Percentiles rank a stretch among this genome's conserved stretches.
Evolutionary conservation across 2,797 vertebrate genomes (phyloP).

Genomic region (Sus cebifrons): DNA sequence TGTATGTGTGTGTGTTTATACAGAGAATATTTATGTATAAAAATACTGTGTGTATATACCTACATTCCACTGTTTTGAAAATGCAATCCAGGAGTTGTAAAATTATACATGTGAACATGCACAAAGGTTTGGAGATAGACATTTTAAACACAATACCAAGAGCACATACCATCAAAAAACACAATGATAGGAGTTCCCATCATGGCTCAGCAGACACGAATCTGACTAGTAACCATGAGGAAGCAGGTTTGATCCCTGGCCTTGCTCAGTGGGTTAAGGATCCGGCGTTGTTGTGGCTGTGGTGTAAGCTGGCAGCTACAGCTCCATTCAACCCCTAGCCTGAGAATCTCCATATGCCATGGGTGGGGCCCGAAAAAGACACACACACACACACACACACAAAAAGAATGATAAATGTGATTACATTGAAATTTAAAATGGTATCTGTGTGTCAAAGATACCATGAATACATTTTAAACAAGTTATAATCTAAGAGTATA

Average conservation of each 20-base stretch:
- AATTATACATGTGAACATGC: not conserved
- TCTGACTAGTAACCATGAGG: no score
- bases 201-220: no score
- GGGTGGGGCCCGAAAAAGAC: no score
- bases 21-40: not conserved
- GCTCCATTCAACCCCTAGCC: no score
- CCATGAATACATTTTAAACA: not conserved
- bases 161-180: not conserved
- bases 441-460: not conserved
- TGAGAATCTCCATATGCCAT: no score
- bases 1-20: no score
- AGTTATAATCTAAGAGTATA: not conserved
- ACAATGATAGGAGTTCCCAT: no score
- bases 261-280: no score
- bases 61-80: not conserved
- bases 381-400: no score
- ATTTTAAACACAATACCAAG: constrained; percentile 11
- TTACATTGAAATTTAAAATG: constrained; percentile 14
- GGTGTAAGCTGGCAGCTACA: no score
- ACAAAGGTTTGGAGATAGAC: not conserved
- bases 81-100: not conserved
- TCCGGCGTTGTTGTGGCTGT: no score
- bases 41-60: not conserved
- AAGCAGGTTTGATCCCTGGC: no score
- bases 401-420: not conserved